These are phyloP conservation scores for Gibbula magus DNA, from an alignment of 2,888 invertebrate genomes.

Conservation along the genomic window DNA sequence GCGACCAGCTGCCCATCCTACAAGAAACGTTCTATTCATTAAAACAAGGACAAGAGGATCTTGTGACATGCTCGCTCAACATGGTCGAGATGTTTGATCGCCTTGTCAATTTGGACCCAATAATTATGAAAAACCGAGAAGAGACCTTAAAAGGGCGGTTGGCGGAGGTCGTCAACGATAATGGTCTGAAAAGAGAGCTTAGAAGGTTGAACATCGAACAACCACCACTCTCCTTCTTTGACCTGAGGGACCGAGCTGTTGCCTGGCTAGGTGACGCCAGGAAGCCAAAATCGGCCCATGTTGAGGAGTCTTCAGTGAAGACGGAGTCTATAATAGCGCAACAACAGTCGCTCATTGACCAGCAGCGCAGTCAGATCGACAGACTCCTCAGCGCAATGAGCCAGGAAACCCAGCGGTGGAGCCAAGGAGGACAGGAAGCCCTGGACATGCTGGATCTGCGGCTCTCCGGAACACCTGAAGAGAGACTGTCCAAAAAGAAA, in stretches of 20 bases:
- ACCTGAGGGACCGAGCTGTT: neutral
- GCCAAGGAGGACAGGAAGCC: too few species aligned
- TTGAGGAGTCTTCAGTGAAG: neutral
- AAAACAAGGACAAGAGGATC: too few species aligned
- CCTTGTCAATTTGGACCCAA: neutral
- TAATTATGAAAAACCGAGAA: neutral
- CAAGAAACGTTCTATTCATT: constrained; percentile 2
- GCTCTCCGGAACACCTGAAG: too few species aligned
- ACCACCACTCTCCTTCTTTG: neutral
- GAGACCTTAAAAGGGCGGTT: neutral
- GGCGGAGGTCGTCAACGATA: neutral
- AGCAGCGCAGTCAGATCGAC: neutral
- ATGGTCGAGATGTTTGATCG: neutral
- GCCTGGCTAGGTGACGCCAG: neutral
- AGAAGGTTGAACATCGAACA: neutral
- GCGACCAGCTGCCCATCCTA: neutral
- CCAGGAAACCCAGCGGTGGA: too few species aligned
- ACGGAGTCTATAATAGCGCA: neutral
- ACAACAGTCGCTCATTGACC: neutral
- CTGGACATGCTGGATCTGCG: constrained; percentile 16
- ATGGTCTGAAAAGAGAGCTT: neutral
- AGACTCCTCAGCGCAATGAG: neutral
- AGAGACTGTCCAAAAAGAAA: neutral
- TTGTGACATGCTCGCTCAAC: neutral
- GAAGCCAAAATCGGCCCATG: neutral